These are phyloP conservation scores for Dermolepida albohirtum DNA, from an alignment of 2,888 invertebrate species.

Conservation along the genomic window DNA sequence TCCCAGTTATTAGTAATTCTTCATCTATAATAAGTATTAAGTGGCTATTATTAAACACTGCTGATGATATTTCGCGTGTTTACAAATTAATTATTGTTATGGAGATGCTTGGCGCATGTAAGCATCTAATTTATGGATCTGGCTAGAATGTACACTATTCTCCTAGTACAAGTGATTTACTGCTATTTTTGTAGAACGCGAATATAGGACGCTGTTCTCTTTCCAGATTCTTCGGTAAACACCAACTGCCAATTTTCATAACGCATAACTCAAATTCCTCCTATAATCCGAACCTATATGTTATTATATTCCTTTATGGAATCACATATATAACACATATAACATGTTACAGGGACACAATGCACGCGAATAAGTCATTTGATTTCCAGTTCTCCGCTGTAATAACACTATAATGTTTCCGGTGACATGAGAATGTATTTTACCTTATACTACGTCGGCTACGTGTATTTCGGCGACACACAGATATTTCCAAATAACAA, in stretches of 20 bases:
- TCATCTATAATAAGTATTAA: too few species aligned
- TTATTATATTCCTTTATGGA: conserved; percentile 11
- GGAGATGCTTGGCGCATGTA: too few species aligned
- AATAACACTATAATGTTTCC: conserved; percentile 31
- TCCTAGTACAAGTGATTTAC: too few species aligned
- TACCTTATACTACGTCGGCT: conserved; percentile 2
- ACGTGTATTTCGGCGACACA: conserved; percentile 6
- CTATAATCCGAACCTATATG: conserved; percentile 6
- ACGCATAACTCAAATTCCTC: conserved; percentile 13
- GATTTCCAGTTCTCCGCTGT: conserved; percentile 27
- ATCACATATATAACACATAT: conserved; percentile 1
- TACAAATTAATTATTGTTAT: too few species aligned
- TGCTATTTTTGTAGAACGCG: too few species aligned
- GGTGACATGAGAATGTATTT: conserved; percentile 25
- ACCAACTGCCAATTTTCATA: conserved; percentile 7
- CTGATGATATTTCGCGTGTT: too few species aligned
- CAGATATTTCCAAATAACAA: conserved; percentile 21
- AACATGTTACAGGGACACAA: conserved; percentile 8
- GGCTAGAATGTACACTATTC: too few species aligned
- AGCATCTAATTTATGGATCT: too few species aligned
- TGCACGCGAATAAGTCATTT: conserved; percentile 35
- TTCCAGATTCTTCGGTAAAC: too few species aligned
- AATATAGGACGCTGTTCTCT: too few species aligned
- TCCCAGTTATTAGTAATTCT: too few species aligned
- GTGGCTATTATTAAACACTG: too few species aligned